Percentiles rank a stretch among this genome's conserved stretches.
Conservation (phyloP, 2,113 vertebrate species). For the Neomonachus schauinslandi region DNA sequence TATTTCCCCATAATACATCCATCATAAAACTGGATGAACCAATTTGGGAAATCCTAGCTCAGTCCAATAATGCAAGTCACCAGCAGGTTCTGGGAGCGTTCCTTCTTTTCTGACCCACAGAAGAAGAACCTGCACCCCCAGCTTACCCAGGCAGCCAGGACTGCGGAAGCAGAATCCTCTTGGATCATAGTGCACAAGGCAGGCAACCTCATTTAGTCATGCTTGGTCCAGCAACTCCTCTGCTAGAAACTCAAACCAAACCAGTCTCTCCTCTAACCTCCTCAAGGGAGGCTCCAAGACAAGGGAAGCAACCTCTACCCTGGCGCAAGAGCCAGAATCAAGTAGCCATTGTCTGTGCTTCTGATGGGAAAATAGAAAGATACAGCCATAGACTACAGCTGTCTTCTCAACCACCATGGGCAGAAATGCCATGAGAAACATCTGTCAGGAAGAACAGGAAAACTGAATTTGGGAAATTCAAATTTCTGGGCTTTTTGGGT, state of each 20-base stretch:
- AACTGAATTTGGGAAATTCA: background rate
- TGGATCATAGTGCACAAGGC: too few relatives aligned
- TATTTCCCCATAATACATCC: background rate
- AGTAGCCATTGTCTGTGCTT: background rate
- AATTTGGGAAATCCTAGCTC: background rate
- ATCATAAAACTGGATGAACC: background rate
- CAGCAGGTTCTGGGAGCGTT: background rate
- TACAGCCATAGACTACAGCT: background rate
- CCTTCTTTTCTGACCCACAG: background rate
- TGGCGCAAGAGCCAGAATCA: background rate
- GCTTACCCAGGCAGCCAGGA: background rate
- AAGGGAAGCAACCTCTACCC: background rate
- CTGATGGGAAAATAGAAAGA: background rate
- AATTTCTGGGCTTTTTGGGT: background rate
- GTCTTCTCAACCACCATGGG: background rate
- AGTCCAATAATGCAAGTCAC: background rate
- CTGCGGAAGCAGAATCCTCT: background rate
- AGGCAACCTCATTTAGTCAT: background rate
- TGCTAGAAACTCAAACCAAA: background rate
- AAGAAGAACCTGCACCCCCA: background rate
- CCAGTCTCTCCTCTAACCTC: background rate
- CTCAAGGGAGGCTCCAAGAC: background rate
- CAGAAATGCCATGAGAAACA: background rate
- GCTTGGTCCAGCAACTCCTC: background rate
- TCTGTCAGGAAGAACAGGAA: background rate